Conservation (phyloP, 2,797 vertebrate species). For the Tapirus indicus region DNA sequence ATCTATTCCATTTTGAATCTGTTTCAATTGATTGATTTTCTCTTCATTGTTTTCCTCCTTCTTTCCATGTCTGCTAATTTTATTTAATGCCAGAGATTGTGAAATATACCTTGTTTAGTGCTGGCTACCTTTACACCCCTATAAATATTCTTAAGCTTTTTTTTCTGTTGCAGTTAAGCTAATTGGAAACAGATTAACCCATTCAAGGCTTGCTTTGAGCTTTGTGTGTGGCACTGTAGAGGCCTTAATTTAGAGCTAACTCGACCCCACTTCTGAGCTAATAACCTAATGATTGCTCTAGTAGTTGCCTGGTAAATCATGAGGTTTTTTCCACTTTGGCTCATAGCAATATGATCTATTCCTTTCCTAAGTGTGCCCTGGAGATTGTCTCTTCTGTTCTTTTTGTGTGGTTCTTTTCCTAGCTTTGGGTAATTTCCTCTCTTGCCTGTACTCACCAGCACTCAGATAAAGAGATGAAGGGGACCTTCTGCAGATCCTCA, state of each 20-base stretch:
- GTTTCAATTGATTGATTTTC: not conserved
- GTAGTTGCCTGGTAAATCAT: not conserved
- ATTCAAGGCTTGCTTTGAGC: not conserved
- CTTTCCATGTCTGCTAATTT: not conserved
- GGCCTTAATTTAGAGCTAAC: not conserved
- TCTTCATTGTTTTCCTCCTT: not conserved
- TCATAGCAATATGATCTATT: not conserved
- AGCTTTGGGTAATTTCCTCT: accelerated
- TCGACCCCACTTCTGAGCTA: not conserved
- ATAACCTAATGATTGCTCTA: not conserved
- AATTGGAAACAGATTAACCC: not conserved
- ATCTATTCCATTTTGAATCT: not conserved
- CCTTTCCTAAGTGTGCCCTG: not conserved
- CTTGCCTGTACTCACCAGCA: no score
- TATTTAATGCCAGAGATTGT: not conserved
- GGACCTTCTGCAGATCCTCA: no score
- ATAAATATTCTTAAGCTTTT: not conserved
- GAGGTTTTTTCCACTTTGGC: not conserved
- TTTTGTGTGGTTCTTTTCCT: not conserved
- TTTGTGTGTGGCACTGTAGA: not conserved
- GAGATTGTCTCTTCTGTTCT: not conserved
- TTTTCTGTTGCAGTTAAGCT: not conserved
- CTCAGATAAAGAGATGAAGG: no score
- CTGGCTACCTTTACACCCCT: not conserved
- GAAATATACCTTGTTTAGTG: not conserved